Percentiles rank a stretch among this genome's conserved stretches.
phyloP scores from a whole-genome alignment of 2,113 vertebrate species.

The Gavialis gangeticus region DNA sequence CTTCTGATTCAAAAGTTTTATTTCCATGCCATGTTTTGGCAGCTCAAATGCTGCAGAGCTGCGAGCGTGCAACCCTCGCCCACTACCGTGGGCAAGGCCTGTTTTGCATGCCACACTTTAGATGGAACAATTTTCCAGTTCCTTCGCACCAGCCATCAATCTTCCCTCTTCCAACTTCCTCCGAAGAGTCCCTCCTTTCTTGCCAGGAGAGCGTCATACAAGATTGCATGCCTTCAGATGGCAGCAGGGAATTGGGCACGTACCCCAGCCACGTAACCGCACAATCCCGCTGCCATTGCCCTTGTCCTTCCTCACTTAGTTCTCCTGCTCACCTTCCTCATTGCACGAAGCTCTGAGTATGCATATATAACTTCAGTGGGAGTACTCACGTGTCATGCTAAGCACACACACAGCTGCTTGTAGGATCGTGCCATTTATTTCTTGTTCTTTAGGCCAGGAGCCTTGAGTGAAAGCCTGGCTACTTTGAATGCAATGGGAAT shows the following conservation, averaged over 20 bases:
- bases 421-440: background rate
- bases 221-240: slow-evolving; percentile 4
- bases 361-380: background rate
- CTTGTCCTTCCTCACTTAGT: slow-evolving; percentile 19
- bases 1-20: background rate
- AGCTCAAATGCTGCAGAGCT: slow-evolving; percentile 13
- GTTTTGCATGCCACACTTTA: slow-evolving; percentile 14
- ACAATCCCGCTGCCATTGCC: slow-evolving; percentile 19
- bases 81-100: background rate
- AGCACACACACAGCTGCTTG: background rate
- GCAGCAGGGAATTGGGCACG: slow-evolving; percentile 31
- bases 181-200: background rate
- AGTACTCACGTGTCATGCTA: background rate
- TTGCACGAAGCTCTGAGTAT: background rate
- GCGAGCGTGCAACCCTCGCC: slow-evolving; percentile 24
- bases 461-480: background rate
- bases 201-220: slow-evolving; percentile 35
- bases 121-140: background rate
- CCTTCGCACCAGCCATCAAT: slow-evolving; percentile 38
- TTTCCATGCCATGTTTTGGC: background rate
- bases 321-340: background rate
- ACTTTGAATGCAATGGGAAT: background rate
- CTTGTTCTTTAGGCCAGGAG: background rate
- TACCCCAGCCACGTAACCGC: background rate
- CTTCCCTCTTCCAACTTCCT: slow-evolving; percentile 35